A percentile compares a stretch with the other conserved stretches of the same genome.
Conservation (phyloP, 2,888 invertebrate species). For the Podabrus alpinus region DNA sequence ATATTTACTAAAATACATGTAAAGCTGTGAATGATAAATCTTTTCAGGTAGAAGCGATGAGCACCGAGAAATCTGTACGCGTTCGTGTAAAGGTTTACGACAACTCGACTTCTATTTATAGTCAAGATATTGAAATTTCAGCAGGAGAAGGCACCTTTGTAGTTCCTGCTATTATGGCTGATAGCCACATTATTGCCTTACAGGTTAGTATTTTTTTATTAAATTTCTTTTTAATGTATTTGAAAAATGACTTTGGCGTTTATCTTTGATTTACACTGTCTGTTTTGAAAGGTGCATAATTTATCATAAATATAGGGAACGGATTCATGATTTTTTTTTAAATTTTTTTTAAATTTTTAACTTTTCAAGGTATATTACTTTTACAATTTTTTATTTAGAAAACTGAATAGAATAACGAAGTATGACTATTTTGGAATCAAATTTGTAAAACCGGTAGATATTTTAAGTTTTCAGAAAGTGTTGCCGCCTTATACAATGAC, state of each 20-base stretch:
- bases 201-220: constrained; percentile 57
- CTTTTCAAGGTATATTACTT: too few relatives aligned
- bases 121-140: constrained; percentile 71
- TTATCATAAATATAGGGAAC: background rate
- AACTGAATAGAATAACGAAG: too few relatives aligned
- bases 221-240: background rate
- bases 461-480: too few relatives aligned
- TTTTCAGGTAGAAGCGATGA: constrained; percentile 68
- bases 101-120: constrained; percentile 70
- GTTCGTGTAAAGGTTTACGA: constrained; percentile 71
- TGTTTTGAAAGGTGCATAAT: background rate
- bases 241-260: background rate
- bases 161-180: constrained; percentile 71
- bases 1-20: background rate
- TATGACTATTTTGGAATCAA: too few relatives aligned
- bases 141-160: constrained; percentile 68
- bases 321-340: background rate
- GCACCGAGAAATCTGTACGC: constrained; percentile 68
- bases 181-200: constrained; percentile 66
- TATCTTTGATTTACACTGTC: background rate
- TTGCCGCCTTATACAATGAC: too few relatives aligned
- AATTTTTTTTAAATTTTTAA: too few relatives aligned
- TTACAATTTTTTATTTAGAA: too few relatives aligned
- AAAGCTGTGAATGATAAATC: background rate
- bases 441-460: too few relatives aligned